Evolutionary conservation across 2,113 vertebrate species (phyloP).

Genomic region (Onychostoma macrolepis): DNA sequence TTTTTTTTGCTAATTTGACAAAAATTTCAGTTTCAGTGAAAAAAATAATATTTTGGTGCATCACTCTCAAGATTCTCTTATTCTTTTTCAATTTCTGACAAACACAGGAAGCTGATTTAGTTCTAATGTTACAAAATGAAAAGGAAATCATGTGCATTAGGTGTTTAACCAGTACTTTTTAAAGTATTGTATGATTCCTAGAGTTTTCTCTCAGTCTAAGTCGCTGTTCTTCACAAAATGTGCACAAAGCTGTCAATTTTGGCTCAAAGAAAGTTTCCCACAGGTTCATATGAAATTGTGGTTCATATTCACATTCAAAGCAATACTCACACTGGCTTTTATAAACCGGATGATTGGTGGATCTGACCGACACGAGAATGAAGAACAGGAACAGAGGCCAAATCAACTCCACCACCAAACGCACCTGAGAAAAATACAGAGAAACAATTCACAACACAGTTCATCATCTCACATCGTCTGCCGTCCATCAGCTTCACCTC

Average conservation of each 20-base stretch:
- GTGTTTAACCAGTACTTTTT: background rate
- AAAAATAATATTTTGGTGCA: too few relatives aligned
- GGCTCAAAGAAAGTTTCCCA: too few relatives aligned
- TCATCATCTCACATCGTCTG: too few relatives aligned
- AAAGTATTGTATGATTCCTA: background rate
- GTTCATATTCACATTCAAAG: background rate
- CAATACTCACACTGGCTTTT: conserved; percentile 92
- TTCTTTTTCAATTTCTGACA: background rate
- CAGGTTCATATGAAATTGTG: too few relatives aligned
- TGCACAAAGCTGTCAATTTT: background rate
- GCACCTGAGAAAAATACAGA: conserved; percentile 77
- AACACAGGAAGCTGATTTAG: background rate
- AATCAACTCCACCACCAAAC: conserved; percentile 86
- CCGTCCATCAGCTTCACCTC: background rate
- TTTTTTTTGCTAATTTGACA: too few relatives aligned
- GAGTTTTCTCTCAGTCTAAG: background rate
- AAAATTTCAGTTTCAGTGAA: background rate
- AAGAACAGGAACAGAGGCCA: conserved; percentile 98
- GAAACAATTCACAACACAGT: too few relatives aligned
- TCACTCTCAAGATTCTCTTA: background rate
- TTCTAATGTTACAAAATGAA: background rate
- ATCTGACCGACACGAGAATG: conserved; percentile 90
- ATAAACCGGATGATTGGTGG: conserved; percentile 85
- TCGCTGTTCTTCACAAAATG: background rate
- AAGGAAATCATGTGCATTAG: background rate